Conservation (phyloP, 2,797 vertebrate species). For the Molossus molossus region DNA sequence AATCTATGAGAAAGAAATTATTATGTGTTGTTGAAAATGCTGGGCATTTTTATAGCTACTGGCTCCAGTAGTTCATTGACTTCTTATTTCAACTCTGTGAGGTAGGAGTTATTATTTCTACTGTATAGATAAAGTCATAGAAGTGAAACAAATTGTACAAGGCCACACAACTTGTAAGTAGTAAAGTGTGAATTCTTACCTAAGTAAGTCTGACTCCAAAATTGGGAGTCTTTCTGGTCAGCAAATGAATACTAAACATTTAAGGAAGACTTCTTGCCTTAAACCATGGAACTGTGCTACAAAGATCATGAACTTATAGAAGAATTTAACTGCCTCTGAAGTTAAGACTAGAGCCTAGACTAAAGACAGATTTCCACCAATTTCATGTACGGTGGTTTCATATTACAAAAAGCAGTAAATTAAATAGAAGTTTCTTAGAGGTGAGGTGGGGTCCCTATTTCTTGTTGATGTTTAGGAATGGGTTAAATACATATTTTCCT, state of each 20-base stretch:
- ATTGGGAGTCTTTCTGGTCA: not conserved
- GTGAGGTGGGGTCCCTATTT: not conserved
- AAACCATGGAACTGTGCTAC: not conserved
- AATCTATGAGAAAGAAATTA: slow-evolving; percentile 26
- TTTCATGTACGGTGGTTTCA: not conserved
- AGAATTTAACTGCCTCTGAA: not conserved
- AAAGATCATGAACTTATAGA: not conserved
- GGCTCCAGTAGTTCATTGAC: not conserved
- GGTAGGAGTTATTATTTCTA: not conserved
- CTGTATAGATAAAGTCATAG: not conserved
- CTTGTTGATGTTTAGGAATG: not conserved
- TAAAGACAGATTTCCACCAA: not conserved
- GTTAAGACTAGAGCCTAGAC: not conserved
- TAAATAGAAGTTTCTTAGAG: not conserved
- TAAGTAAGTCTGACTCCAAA: not conserved
- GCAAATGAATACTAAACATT: not conserved
- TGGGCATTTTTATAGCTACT: not conserved
- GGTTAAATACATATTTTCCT: not conserved
- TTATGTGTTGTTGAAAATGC: not conserved
- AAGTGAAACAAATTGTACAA: slow-evolving; percentile 3
- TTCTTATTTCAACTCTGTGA: not conserved
- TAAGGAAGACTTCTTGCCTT: not conserved
- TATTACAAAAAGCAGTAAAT: not conserved
- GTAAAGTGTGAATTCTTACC: slow-evolving; percentile 35
- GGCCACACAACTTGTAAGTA: not conserved